Percentiles rank a stretch among this genome's conserved stretches.
Conservation (phyloP, 2,113 vertebrate genomes). For the Zeus faber region DNA sequence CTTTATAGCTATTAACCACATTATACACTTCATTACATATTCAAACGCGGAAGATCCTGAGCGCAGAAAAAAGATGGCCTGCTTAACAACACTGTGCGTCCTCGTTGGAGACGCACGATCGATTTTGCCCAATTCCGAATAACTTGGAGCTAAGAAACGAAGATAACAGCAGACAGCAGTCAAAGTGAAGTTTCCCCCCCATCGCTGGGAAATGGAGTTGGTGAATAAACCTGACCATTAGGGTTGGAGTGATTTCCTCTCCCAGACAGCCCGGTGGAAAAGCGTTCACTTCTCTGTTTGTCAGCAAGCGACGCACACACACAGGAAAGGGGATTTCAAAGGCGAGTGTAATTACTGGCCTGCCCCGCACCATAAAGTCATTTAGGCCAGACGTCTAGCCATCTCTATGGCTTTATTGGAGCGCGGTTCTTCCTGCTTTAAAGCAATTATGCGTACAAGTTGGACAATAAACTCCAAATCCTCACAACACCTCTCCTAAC, state of each 20-base stretch:
- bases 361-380: conserved; percentile 87
- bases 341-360: conserved; percentile 80
- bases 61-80: no score
- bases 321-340: conserved; percentile 89
- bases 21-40: no score
- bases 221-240: conserved; percentile 74
- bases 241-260: conserved; percentile 63
- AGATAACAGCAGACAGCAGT: conserved; percentile 28
- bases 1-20: no score
- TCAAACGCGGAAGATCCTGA: no score
- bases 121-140: no score
- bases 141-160: neutral
- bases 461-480: conserved; percentile 81
- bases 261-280: conserved; percentile 73
- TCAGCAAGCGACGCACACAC: conserved; percentile 87
- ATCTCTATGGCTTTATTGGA: conserved; percentile 95
- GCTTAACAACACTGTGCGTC: no score
- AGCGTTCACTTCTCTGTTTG: conserved; percentile 84
- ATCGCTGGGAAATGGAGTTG: conserved; percentile 59
- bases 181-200: conserved; percentile 59
- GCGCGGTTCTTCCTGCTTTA: conserved; percentile 93
- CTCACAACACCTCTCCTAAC: conserved; percentile 81
- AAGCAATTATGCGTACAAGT: conserved; percentile 85
- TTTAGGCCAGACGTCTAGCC: conserved; percentile 99
- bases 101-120: no score